Base-by-base conservation (phyloP, 2,797 vertebrate genomes). In the Adelosebastes latens region DNA sequence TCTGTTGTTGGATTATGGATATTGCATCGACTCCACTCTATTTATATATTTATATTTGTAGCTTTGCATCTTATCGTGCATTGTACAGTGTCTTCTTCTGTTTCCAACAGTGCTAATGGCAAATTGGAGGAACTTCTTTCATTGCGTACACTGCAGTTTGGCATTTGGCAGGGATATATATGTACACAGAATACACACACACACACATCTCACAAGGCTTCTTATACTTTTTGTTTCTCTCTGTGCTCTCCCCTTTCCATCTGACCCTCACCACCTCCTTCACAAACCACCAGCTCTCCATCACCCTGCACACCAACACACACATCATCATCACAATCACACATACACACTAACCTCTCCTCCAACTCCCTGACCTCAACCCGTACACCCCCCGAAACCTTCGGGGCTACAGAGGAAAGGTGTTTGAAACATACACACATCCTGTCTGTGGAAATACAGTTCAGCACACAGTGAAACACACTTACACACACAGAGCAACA, bases 351-450 rank as follows among this genome's bases (percentile, higher is more conserved):
- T 80, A 69, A 75, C 75, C 72, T 83, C 70, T 72, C 75, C 75
- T 80, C 85, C 78, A 79, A 77, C 86, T 89, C 80, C 73, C 77
- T 87, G 87, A 91, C 88, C 88, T 86, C 85, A 81, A 74, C 76
- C 59, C 73, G n/a, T 73, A 80, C 62, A 75, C 72, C 74, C 64
- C 72, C 81, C 32, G 42, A 89, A 88, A 89, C 81, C 85, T 89
- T 75, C 42, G 32, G 83, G 88, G 84, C 82, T 89, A 31, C 70
- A 92, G 83, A 87, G 88, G 87, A 90, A 90, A 92, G 86, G 87
- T 89, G 88, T 90, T 90, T 90, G 87, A 91, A 92, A 90, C 88
- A 71, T 79, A 82, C 88, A 91, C 89, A 86, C 90, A 89, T 90
- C 85, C 87, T 80, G 83, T 91, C 79, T 82, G 75, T 85, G 83